A percentile compares a stretch with the other conserved stretches of the same genome.
phyloP scores from a whole-genome alignment of 2,113 vertebrate species.

The Zosterops lateralis region DNA sequence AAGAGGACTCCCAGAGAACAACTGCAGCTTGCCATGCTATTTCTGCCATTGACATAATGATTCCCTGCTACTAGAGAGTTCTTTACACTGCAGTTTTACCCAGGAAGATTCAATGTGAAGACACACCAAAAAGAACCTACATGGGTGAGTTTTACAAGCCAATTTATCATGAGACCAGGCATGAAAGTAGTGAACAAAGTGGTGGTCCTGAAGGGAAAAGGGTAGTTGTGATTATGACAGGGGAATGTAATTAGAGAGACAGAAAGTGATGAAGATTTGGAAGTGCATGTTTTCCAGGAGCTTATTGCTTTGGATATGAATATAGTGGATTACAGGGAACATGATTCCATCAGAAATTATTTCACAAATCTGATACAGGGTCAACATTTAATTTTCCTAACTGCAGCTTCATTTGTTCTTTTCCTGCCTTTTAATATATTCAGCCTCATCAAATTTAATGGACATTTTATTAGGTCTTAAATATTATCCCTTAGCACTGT shows the following conservation, averaged over 20 bases:
- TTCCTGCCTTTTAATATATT: constrained; percentile 32
- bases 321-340: neutral
- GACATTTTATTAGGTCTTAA: constrained; percentile 52
- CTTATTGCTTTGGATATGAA: neutral
- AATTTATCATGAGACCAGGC: neutral
- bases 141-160: neutral
- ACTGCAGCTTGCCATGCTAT: neutral
- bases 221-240: neutral
- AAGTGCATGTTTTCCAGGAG: neutral
- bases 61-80: neutral
- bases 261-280: neutral
- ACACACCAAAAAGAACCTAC: neutral
- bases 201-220: neutral
- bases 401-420: constrained; percentile 21
- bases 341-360: constrained; percentile 1
- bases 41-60: neutral
- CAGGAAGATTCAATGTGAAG: neutral
- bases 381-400: constrained; percentile 31
- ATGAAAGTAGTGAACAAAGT: neutral
- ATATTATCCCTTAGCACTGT: constrained; percentile 34
- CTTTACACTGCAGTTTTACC: neutral
- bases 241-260: neutral
- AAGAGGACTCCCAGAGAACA: neutral
- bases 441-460: constrained; percentile 20
- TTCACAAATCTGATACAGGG: constrained; percentile 11